Conservation (phyloP, 2,888 invertebrate genomes). For the Cepaea hortensis region DNA sequence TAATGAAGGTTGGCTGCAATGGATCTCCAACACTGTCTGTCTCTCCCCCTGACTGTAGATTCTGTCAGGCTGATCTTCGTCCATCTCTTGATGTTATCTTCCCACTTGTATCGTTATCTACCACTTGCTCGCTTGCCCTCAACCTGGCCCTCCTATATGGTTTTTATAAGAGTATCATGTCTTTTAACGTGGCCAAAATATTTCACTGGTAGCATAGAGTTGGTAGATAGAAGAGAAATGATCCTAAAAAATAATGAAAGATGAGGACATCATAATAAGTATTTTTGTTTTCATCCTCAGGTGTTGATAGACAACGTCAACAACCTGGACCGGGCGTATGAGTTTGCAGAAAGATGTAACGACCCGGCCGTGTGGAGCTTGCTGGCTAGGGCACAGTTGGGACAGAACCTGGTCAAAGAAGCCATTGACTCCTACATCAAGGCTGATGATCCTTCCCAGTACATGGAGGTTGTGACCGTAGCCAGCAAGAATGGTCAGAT, state of each 20-base stretch:
- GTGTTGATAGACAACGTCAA: constrained; percentile 97
- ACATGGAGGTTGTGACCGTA: constrained; percentile 97
- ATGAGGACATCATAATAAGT: background rate
- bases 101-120: too few species aligned
- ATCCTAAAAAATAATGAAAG: background rate
- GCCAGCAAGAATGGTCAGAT: constrained; percentile 86
- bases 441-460: constrained; percentile 98
- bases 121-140: too few species aligned
- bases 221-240: too few species aligned
- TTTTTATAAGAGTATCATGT: too few species aligned
- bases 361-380: constrained; percentile 99
- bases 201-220: too few species aligned
- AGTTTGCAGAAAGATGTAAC: constrained; percentile 99
- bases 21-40: too few species aligned
- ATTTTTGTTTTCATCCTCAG: constrained; percentile 75
- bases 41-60: too few species aligned
- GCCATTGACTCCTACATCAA: constrained; percentile 99
- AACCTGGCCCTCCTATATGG: too few species aligned
- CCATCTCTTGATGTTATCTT: too few species aligned
- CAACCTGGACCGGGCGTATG: constrained; percentile 97
- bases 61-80: too few species aligned
- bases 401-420: constrained; percentile 95
- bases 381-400: constrained; percentile 95
- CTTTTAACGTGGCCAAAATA: too few species aligned
- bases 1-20: too few species aligned